Evolutionary conservation across 2,113 vertebrate genomes (phyloP).

Genomic region (Mionectes macconnelli): DNA sequence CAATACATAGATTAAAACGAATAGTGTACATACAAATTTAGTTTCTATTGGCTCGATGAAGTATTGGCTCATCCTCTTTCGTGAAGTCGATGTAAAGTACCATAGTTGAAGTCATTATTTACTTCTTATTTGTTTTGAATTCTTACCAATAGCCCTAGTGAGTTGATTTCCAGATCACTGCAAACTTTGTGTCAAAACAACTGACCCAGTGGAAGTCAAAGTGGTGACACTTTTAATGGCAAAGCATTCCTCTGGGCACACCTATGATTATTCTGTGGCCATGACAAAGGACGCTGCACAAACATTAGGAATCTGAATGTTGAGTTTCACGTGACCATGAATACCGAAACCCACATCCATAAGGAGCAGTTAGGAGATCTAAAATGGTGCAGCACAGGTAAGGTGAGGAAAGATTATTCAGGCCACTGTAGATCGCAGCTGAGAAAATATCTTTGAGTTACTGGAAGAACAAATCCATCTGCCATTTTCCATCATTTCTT

Average conservation of each 20-base stretch:
- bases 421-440: background rate
- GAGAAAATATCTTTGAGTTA: background rate
- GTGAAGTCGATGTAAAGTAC: background rate
- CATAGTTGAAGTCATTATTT: background rate
- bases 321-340: rapidly evolving
- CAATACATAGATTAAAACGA: background rate
- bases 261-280: background rate
- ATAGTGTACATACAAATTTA: background rate
- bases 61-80: background rate
- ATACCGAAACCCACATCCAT: background rate
- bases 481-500: background rate
- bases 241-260: background rate
- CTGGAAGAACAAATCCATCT: background rate
- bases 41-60: slow-evolving; percentile 22
- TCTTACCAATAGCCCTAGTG: background rate
- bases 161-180: background rate
- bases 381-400: background rate
- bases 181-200: background rate
- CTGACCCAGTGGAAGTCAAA: background rate
- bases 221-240: background rate
- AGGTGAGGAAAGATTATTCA: background rate
- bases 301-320: background rate
- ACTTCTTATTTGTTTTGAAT: background rate
- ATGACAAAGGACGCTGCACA: background rate
- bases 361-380: background rate